A percentile compares a stretch with the other conserved stretches of the same genome.
phyloP scores from a whole-genome alignment of 2,797 vertebrate genomes.

The Hybognathus amarus region DNA sequence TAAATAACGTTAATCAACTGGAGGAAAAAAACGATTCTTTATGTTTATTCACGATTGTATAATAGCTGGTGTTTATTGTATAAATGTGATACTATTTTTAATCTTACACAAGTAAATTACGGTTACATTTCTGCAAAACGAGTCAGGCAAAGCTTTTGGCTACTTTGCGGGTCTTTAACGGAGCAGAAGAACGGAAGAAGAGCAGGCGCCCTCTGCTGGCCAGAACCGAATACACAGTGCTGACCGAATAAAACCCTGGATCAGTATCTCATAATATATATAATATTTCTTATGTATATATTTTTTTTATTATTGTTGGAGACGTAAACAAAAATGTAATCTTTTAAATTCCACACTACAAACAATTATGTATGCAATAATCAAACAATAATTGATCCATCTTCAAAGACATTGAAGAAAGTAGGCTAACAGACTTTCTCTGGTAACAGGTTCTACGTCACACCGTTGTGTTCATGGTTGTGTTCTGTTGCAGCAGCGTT shows the following conservation, averaged over 20 bases:
- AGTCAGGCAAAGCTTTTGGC: constrained; percentile 28
- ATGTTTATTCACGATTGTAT: background rate
- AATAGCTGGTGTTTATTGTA: background rate
- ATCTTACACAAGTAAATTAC: background rate
- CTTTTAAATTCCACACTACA: background rate
- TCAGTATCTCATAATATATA: too few species aligned
- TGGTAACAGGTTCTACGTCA: too few species aligned
- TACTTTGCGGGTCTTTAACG: background rate
- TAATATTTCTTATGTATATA: too few species aligned
- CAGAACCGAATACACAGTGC: background rate
- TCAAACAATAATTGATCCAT: background rate
- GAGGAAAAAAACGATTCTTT: background rate
- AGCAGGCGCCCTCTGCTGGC: background rate
- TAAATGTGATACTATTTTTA: background rate
- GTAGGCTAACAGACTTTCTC: too few species aligned
- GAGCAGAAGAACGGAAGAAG: background rate
- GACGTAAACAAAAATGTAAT: background rate
- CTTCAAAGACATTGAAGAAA: background rate
- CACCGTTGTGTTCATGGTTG: background rate
- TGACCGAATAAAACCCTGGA: background rate
- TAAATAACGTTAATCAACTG: background rate
- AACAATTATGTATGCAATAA: background rate
- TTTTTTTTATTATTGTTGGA: background rate
- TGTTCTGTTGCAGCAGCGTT: background rate
- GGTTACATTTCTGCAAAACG: background rate